Conservation (phyloP, 2,888 invertebrate species). For the Iselma pallidipennis region DNA sequence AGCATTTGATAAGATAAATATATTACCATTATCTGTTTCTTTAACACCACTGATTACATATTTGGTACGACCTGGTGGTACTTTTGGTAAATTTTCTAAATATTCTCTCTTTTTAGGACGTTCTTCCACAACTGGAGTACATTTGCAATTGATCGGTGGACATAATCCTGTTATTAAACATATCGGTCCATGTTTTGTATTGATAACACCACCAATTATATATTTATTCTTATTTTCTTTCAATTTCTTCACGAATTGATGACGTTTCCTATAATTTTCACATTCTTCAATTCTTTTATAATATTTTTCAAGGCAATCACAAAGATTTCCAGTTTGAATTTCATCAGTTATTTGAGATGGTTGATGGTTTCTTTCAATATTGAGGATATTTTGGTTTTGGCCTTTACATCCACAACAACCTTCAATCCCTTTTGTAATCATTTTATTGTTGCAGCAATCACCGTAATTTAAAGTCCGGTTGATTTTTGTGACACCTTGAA, state of each 20-base stretch:
- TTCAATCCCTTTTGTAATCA: too few species aligned
- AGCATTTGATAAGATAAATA: conserved; percentile 43
- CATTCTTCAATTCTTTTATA: conserved; percentile 28
- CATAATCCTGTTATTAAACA: conserved; percentile 37
- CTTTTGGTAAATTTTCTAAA: conserved; percentile 41
- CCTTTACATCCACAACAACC: too few species aligned
- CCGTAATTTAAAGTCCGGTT: too few species aligned
- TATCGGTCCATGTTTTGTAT: conserved; percentile 35
- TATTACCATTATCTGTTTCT: conserved; percentile 44
- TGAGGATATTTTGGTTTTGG: too few species aligned
- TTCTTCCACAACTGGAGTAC: conserved; percentile 28
- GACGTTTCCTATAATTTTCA: conserved; percentile 33
- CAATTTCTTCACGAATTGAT: conserved; percentile 28
- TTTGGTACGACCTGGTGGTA: conserved; percentile 40
- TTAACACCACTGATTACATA: conserved; percentile 47
- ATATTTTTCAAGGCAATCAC: conserved; percentile 25
- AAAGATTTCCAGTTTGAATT: conserved; percentile 5
- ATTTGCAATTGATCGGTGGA: conserved; percentile 36
- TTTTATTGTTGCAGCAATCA: too few species aligned
- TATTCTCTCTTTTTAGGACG: conserved; percentile 35
- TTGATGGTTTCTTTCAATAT: background rate
- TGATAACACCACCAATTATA: conserved; percentile 34
- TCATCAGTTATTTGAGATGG: conserved; percentile 5
- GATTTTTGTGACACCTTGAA: too few species aligned
- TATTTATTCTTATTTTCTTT: conserved; percentile 33